A percentile compares a stretch with the other conserved stretches of the same genome.
phyloP scores from a whole-genome alignment of 64 coral and sea anemone genomes.

The Pocillopora damicornis region DNA sequence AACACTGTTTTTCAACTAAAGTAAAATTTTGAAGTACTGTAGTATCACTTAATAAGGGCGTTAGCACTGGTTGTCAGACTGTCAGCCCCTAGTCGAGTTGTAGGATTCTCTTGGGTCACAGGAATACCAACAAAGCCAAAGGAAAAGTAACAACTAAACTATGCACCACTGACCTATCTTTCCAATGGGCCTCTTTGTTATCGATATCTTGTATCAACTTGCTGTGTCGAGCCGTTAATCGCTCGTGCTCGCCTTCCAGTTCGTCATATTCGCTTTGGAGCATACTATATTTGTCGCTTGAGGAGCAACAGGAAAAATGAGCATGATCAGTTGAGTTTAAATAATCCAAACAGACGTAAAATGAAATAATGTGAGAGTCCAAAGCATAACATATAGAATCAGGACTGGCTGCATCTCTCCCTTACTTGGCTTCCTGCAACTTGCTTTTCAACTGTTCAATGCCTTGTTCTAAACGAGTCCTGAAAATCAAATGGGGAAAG shows the following conservation, averaged over 20 bases:
- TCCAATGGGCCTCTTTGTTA: conserved; percentile 72
- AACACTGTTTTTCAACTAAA: too few relatives aligned
- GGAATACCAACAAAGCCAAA: too few relatives aligned
- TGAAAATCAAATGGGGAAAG: conserved; percentile 6
- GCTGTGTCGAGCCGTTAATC: conserved; percentile 59
- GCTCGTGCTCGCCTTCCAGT: conserved; percentile 64
- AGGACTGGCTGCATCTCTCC: too few relatives aligned
- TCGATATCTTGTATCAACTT: conserved; percentile 81
- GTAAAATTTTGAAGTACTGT: too few relatives aligned
- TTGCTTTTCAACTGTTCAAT: conserved; percentile 80
- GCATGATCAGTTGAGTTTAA: not conserved
- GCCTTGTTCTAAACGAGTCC: conserved; percentile 73
- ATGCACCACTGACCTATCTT: conserved; percentile 36
- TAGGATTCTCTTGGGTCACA: too few relatives aligned
- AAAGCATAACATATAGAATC: too few relatives aligned
- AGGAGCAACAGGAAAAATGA: not conserved
- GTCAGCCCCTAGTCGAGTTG: too few relatives aligned
- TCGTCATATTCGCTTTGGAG: conserved; percentile 66
- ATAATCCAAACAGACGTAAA: not conserved
- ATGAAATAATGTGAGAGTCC: not conserved
- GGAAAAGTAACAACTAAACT: not conserved
- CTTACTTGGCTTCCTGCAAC: conserved; percentile 84
- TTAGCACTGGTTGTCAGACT: too few relatives aligned
- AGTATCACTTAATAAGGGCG: too few relatives aligned
- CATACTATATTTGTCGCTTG: conserved; percentile 61